A percentile compares a stretch with the other conserved stretches of the same genome.
Conservation (phyloP, 1,140 invertebrate species). For the Drosophila pruinosa region DNA sequence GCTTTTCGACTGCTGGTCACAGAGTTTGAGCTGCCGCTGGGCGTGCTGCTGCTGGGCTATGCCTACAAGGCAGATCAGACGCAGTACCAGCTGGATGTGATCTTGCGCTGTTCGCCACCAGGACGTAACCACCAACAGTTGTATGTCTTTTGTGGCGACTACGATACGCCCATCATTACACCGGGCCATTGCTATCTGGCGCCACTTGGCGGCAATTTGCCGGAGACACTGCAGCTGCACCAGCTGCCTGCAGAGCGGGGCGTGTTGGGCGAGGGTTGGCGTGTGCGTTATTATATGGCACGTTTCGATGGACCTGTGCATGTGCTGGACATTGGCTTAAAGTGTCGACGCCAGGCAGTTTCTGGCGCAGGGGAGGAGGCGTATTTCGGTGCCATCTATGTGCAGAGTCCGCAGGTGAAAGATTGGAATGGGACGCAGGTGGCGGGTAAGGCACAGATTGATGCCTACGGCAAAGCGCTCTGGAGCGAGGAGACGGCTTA, state of each 20-base stretch:
- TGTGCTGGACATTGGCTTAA: constrained; percentile 64
- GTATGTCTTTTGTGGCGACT: constrained; percentile 60
- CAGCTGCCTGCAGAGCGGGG: constrained; percentile 32
- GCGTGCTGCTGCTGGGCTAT: constrained; percentile 59
- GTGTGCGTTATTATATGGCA: constrained; percentile 61
- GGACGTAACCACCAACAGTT: constrained; percentile 22
- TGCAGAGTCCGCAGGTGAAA: constrained; percentile 38
- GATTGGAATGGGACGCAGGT: background rate
- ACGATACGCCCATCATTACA: constrained; percentile 24
- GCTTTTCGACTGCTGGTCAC: constrained; percentile 68
- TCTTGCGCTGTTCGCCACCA: constrained; percentile 21
- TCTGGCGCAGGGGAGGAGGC: background rate
- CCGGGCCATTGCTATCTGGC: constrained; percentile 44
- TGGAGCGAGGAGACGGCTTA: constrained; percentile 4
- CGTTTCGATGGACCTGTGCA: constrained; percentile 59
- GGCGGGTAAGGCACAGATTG: constrained; percentile 13
- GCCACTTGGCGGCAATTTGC: constrained; percentile 18
- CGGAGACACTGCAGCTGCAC: background rate
- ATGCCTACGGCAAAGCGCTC: constrained; percentile 10
- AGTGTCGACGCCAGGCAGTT: constrained; percentile 38
- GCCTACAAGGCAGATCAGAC: constrained; percentile 30
- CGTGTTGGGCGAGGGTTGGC: constrained; percentile 48
- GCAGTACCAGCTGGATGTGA: constrained; percentile 42
- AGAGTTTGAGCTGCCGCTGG: constrained; percentile 47
- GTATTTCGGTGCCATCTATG: constrained; percentile 62